These are phyloP conservation scores for Leucophenga maculata DNA, from an alignment of 2,888 invertebrate genomes.

Conservation along the genomic window DNA sequence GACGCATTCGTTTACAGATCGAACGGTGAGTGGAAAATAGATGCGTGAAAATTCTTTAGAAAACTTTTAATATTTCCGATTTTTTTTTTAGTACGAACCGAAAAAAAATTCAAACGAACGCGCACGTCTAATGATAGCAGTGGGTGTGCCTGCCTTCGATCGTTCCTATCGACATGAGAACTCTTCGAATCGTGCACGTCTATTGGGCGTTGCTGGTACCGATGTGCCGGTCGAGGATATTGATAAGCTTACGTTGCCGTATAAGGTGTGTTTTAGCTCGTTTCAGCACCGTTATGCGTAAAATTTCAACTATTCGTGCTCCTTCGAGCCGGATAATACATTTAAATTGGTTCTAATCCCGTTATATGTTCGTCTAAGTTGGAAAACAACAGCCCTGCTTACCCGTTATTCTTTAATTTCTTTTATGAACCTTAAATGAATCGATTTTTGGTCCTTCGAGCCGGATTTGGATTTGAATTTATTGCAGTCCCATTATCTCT, in stretches of 20 bases:
- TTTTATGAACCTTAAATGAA: neutral
- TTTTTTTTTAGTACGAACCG: constrained; percentile 58
- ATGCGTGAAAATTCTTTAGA: too few species aligned
- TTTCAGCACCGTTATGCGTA: too few species aligned
- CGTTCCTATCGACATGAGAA: constrained; percentile 75
- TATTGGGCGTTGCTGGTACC: constrained; percentile 96
- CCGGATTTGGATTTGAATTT: too few species aligned
- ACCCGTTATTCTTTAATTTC: neutral
- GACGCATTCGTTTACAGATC: constrained; percentile 95
- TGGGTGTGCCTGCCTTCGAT: constrained; percentile 94
- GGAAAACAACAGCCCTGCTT: too few species aligned
- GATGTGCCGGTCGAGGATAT: constrained; percentile 88
- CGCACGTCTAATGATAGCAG: constrained; percentile 86
- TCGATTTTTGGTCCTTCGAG: too few species aligned
- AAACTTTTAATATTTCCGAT: neutral
- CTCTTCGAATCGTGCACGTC: constrained; percentile 75
- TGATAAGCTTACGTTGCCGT: constrained; percentile 88
- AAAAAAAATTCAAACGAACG: constrained; percentile 48
- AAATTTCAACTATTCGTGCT: too few species aligned
- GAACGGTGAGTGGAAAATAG: constrained; percentile 75
- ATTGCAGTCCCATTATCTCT: too few species aligned
- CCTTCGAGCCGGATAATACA: too few species aligned
- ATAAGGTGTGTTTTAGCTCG: constrained; percentile 82
- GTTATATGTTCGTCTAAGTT: too few species aligned
- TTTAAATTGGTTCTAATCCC: too few species aligned